phyloP scores from a whole-genome alignment of 2,113 vertebrate genomes.

The Syngnathus scovelli region DNA sequence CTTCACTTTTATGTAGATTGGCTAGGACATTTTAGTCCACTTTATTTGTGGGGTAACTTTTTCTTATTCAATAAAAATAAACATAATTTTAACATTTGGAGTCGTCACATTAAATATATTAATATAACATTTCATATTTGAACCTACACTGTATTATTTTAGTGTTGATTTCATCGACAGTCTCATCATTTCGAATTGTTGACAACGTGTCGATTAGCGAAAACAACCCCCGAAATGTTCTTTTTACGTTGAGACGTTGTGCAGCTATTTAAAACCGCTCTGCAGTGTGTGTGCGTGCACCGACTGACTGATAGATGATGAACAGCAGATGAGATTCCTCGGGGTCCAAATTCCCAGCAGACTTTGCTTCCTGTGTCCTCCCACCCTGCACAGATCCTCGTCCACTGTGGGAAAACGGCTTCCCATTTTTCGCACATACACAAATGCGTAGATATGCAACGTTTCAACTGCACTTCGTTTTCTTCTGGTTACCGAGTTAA shows the following conservation, averaged over 20 bases:
- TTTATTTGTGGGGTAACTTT: neutral
- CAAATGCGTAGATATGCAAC: too few species aligned
- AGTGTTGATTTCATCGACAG: neutral
- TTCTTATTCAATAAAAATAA: neutral
- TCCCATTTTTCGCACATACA: slow-evolving; percentile 8
- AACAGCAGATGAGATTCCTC: slow-evolving; percentile 68
- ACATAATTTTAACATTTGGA: neutral
- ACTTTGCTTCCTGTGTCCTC: slow-evolving; percentile 64
- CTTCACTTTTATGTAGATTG: slow-evolving; percentile 29
- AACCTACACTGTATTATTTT: neutral
- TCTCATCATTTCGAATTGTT: neutral
- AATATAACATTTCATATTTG: too few species aligned
- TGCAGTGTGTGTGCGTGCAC: slow-evolving; percentile 2
- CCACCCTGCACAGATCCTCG: slow-evolving; percentile 29
- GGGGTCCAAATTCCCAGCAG: slow-evolving; percentile 64
- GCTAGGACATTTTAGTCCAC: too few species aligned
- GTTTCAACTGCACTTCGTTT: neutral
- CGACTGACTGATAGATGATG: slow-evolving; percentile 51
- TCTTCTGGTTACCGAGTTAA: neutral
- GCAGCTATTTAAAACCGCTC: slow-evolving; percentile 35
- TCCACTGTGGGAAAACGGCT: slow-evolving; percentile 69
- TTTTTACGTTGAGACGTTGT: slow-evolving; percentile 25
- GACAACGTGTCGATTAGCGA: neutral
- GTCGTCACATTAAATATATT: neutral
- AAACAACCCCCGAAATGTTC: neutral